A percentile compares a stretch with the other conserved stretches of the same genome.
phyloP scores from a whole-genome alignment of 2,888 invertebrate genomes.

The Galerucella pusilla region DNA sequence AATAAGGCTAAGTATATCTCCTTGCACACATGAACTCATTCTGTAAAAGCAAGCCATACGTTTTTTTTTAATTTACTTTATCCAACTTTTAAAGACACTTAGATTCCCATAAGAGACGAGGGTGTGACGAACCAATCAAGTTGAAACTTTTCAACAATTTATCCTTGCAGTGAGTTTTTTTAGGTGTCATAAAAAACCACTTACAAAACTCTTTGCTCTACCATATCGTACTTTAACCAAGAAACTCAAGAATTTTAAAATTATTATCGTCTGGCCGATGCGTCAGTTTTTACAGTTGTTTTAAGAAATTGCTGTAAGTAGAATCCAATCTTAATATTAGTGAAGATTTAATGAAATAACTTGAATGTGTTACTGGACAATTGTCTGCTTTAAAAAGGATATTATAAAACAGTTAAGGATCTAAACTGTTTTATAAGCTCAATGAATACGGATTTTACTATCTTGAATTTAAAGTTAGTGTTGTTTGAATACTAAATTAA shows the following conservation, averaged over 20 bases:
- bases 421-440: background rate
- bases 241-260: background rate
- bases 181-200: conserved; percentile 1
- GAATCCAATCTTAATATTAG: too few species aligned
- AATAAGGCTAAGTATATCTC: background rate
- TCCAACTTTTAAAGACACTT: background rate
- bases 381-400: too few species aligned
- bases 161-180: conserved; percentile 1
- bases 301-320: background rate
- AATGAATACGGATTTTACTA: background rate
- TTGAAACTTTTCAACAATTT: conserved; percentile 8
- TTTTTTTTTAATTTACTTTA: conserved; percentile 3
- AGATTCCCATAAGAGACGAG: conserved; percentile 6
- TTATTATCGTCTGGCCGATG: background rate
- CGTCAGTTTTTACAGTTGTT: background rate
- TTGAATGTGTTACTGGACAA: too few species aligned
- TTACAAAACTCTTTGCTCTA: background rate
- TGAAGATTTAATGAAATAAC: too few species aligned
- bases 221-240: background rate
- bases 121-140: conserved; percentile 6
- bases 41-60: background rate
- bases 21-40: background rate
- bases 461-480: background rate
- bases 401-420: too few species aligned
- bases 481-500: background rate